These are phyloP conservation scores for Pogonomyrmex barbatus DNA, from an alignment of 1,140 invertebrate species.

Conservation along the genomic window DNA sequence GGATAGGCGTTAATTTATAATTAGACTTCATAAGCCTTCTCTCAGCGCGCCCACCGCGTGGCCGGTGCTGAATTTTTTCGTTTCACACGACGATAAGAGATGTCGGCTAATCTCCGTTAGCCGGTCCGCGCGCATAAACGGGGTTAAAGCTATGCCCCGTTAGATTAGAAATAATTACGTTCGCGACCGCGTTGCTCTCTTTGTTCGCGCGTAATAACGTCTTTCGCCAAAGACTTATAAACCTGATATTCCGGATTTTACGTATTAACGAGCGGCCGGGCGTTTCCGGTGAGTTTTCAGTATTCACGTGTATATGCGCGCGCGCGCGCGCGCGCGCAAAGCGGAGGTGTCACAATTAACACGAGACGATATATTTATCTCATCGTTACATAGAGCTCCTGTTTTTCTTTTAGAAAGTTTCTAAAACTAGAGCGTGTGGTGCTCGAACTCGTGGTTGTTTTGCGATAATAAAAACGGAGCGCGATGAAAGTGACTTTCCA, in stretches of 20 bases:
- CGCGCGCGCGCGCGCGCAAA: neutral
- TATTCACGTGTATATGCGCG: conserved; percentile 56
- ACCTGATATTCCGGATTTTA: conserved; percentile 73
- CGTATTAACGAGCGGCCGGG: conserved; percentile 66
- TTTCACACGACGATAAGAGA: conserved; percentile 59
- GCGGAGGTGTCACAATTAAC: conserved; percentile 64
- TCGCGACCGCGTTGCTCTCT: conserved; percentile 55
- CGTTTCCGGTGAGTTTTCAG: conserved; percentile 49
- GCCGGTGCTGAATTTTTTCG: conserved; percentile 1
- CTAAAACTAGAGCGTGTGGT: neutral
- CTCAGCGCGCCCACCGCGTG: conserved; percentile 31
- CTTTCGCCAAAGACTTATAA: conserved; percentile 56
- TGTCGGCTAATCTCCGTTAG: conserved; percentile 51
- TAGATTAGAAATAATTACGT: conserved; percentile 73
- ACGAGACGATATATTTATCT: conserved; percentile 35
- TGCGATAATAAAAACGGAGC: conserved; percentile 2
- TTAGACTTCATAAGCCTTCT: conserved; percentile 69
- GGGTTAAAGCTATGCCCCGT: conserved; percentile 41
- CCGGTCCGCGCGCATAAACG: conserved; percentile 43
- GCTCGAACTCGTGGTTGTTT: neutral
- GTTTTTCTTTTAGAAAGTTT: conserved; percentile 11
- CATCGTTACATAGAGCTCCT: neutral
- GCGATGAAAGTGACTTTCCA: neutral
- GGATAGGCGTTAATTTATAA: conserved; percentile 70
- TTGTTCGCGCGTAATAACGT: conserved; percentile 69